Conservation (phyloP, 2,888 invertebrate genomes). For the Eupithecia subfuscata region DNA sequence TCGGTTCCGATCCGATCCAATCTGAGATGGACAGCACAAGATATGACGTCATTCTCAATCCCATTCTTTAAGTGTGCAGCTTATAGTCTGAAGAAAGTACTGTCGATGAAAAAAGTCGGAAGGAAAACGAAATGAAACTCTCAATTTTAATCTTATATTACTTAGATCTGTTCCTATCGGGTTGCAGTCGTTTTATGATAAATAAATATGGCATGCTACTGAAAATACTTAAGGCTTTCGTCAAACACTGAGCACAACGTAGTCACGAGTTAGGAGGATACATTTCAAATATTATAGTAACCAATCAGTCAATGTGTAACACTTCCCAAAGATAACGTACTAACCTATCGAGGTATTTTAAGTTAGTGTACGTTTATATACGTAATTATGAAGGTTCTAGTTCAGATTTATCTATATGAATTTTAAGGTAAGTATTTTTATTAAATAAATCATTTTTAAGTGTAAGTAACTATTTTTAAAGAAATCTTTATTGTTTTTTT, state of each 20-base stretch:
- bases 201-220: background rate
- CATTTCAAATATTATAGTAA: background rate
- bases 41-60: background rate
- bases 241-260: background rate
- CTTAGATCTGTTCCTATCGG: background rate
- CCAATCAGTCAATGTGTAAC: background rate
- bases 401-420: slow-evolving; percentile 1
- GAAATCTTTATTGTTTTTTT: background rate
- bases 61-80: background rate
- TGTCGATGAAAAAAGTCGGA: background rate
- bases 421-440: background rate
- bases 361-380: background rate
- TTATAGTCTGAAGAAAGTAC: background rate
- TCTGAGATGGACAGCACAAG: background rate
- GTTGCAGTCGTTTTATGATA: background rate
- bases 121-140: background rate
- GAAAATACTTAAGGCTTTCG: background rate
- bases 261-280: background rate
- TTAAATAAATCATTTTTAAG: background rate
- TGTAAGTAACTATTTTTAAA: background rate
- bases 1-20: background rate
- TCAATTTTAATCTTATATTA: background rate
- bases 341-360: background rate
- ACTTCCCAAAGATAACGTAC: background rate
- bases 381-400: background rate